Conservation (phyloP, 2,113 vertebrate genomes). For the Stictonetta naevosa region DNA sequence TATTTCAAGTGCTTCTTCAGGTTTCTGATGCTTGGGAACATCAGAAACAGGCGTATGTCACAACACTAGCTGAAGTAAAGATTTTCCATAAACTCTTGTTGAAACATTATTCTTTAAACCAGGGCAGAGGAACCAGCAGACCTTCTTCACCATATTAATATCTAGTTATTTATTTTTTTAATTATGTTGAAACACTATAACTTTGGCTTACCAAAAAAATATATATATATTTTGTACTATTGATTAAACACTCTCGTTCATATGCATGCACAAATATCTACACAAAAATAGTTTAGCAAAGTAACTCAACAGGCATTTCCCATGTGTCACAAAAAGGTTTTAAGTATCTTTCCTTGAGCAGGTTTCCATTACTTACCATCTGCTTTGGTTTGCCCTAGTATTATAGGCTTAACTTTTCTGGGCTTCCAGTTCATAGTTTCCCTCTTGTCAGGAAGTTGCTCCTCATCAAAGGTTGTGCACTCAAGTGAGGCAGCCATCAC, state of each 20-base stretch:
- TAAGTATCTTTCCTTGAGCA: not conserved
- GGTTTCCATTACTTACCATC: fast-evolving
- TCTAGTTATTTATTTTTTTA: not conserved
- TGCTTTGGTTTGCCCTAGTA: not conserved
- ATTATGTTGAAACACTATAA: not conserved
- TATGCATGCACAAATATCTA: not conserved
- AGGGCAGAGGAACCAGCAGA: not conserved
- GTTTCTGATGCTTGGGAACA: not conserved
- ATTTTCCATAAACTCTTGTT: not conserved
- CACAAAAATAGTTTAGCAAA: not conserved
- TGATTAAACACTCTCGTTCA: not conserved
- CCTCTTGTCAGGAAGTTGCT: not conserved
- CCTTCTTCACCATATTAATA: not conserved
- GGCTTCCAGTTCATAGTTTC: not conserved
- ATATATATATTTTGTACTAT: not conserved
- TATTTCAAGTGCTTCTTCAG: not conserved
- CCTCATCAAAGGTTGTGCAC: not conserved
- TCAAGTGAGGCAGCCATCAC: not conserved
- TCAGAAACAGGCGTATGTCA: not conserved
- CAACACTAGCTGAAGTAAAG: not conserved
- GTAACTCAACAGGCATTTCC: not conserved
- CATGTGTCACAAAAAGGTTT: not conserved
- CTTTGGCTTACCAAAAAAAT: not conserved
- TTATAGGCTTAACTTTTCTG: slow-evolving; percentile 44
- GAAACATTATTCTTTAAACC: not conserved